These are phyloP conservation scores for Oreocharis arfaki DNA, from an alignment of 2,113 vertebrate species.

Conservation along the genomic window DNA sequence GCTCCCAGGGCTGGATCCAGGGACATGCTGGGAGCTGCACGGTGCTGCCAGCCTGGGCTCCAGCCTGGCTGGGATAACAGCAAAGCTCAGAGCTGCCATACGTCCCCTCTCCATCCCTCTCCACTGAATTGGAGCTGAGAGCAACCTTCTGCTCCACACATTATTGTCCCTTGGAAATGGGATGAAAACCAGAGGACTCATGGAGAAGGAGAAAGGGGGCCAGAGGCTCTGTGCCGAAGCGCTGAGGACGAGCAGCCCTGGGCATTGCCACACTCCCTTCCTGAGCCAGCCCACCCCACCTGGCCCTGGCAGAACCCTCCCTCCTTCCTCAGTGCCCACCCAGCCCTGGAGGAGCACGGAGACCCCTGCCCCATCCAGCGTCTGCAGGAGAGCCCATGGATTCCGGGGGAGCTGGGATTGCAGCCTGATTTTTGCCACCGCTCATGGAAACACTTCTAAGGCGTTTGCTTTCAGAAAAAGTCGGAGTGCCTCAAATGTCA, in stretches of 20 bases:
- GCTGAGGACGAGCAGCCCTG: rapidly evolving
- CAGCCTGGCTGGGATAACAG: not conserved
- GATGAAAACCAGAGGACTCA: not conserved
- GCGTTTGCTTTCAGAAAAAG: not conserved
- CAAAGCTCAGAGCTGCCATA: not conserved
- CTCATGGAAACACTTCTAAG: not conserved
- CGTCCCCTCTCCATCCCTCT: not conserved
- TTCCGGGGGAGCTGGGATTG: not conserved
- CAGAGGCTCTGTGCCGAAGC: not conserved
- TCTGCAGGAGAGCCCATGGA: not conserved
- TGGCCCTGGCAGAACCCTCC: too few relatives aligned
- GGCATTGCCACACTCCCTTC: not conserved
- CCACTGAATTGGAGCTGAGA: not conserved
- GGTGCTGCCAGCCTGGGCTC: not conserved
- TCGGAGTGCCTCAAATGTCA: constrained; percentile 30
- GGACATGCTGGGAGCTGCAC: not conserved
- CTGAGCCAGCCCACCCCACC: not conserved
- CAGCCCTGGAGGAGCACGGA: not conserved
- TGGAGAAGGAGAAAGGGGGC: not conserved
- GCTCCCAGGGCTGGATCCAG: not conserved
- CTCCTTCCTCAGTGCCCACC: not conserved
- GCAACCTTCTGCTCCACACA: not conserved
- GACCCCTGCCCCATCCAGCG: rapidly evolving
- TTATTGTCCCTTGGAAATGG: not conserved
- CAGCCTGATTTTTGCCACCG: not conserved